These are phyloP conservation scores for Pasiphila rectangulata DNA, from an alignment of 2,888 invertebrate species.

Conservation along the genomic window DNA sequence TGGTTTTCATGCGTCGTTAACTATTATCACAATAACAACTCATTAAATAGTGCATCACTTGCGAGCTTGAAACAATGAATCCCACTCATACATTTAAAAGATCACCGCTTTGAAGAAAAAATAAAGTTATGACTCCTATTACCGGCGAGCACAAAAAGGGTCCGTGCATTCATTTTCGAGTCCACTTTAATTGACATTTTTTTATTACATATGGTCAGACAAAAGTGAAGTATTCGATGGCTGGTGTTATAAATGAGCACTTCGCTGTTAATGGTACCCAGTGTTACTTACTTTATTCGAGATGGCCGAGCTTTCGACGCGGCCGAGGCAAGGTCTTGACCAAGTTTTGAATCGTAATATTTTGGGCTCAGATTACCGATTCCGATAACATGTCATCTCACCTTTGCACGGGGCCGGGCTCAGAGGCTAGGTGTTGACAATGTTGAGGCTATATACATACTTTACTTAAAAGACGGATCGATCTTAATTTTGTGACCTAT, in stretches of 20 bases:
- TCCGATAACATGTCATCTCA: slow-evolving; percentile 77
- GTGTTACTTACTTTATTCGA: slow-evolving; percentile 64
- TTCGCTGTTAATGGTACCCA: slow-evolving; percentile 69
- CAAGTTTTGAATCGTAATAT: slow-evolving; percentile 81
- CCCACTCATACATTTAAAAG: slow-evolving; percentile 11
- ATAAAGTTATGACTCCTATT: slow-evolving; percentile 32
- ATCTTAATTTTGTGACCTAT: too few species aligned
- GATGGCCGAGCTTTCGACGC: slow-evolving; percentile 48
- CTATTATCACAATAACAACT: slow-evolving; percentile 10
- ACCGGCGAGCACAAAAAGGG: slow-evolving; percentile 37
- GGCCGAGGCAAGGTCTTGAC: slow-evolving; percentile 66
- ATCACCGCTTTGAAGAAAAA: slow-evolving; percentile 26
- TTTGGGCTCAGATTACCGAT: slow-evolving; percentile 79
- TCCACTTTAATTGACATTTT: slow-evolving; percentile 69
- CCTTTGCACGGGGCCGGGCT: slow-evolving; percentile 63
- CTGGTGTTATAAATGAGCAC: slow-evolving; percentile 66
- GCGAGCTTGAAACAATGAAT: slow-evolving; percentile 18
- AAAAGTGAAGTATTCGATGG: slow-evolving; percentile 65
- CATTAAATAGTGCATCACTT: slow-evolving; percentile 9
- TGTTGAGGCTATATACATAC: neutral
- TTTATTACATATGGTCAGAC: slow-evolving; percentile 65
- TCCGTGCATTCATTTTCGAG: slow-evolving; percentile 59
- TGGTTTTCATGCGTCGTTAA: slow-evolving; percentile 15
- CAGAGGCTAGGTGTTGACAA: neutral
- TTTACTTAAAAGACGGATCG: too few species aligned